Conservation (phyloP, 2,797 vertebrate genomes). For the Cossypha niveicapilla region DNA sequence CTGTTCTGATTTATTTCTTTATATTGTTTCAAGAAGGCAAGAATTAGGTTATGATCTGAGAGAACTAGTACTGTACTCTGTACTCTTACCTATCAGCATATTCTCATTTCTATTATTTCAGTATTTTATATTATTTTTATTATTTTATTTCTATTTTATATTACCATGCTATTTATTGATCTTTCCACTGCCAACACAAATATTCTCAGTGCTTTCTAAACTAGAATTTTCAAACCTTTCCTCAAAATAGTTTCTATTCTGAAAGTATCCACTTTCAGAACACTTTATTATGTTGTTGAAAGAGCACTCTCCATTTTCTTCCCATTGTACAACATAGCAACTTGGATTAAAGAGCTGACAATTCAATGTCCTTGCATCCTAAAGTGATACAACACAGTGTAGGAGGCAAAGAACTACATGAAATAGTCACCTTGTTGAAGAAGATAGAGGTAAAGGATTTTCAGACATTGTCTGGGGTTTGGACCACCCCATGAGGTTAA, state of each 20-base stretch:
- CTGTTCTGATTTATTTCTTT: not conserved
- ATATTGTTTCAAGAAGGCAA: not conserved
- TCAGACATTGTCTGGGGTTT: not conserved
- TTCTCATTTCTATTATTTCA: not conserved
- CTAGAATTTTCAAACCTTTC: not conserved
- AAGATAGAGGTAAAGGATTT: not conserved
- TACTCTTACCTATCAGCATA: not conserved
- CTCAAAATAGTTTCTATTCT: not conserved
- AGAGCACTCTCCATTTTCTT: not conserved
- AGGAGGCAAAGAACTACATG: not conserved
- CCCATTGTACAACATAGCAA: not conserved
- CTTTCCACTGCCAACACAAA: not conserved
- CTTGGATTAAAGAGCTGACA: not conserved
- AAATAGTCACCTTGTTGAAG: not conserved
- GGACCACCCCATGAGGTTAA: not conserved
- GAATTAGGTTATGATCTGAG: not conserved
- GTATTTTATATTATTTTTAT: not conserved
- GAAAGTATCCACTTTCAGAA: not conserved
- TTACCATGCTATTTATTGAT: not conserved
- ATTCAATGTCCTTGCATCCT: not conserved
- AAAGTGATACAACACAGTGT: not conserved
- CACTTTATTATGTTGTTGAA: not conserved
- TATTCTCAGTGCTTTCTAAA: not conserved
- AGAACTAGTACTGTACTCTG: not conserved
- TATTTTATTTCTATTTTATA: not conserved